These are phyloP conservation scores for Xestia ashworthii DNA, from an alignment of 2,888 invertebrate species.

Conservation along the genomic window DNA sequence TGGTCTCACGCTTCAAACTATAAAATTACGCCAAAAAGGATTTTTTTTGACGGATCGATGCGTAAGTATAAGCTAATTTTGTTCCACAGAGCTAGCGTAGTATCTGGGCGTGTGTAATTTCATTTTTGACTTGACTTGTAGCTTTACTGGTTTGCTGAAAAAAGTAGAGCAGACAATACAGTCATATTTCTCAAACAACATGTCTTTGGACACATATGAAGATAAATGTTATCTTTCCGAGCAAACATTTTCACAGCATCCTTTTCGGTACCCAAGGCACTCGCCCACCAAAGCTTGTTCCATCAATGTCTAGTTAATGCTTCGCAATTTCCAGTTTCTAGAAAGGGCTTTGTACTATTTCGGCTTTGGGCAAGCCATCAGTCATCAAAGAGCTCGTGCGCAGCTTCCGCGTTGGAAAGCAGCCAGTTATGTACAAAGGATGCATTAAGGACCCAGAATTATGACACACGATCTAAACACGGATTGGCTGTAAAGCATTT, in stretches of 20 bases:
- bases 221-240: not conserved
- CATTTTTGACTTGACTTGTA: conserved; percentile 35
- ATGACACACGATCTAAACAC: conserved; percentile 77
- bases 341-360: conserved; percentile 73
- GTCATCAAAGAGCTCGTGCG: conserved; percentile 68
- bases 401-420: conserved; percentile 84
- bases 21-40: not conserved
- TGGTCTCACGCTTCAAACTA: not conserved
- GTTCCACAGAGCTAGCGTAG: not conserved
- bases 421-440: conserved; percentile 85
- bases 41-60: not conserved
- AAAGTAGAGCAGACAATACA: conserved; percentile 43
- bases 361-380: conserved; percentile 71
- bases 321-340: conserved; percentile 47
- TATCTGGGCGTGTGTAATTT: not conserved
- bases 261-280: not conserved
- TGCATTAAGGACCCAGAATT: conserved; percentile 77
- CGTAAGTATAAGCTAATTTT: not conserved
- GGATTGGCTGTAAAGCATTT: conserved; percentile 54
- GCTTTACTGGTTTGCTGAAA: conserved; percentile 37
- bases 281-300: conserved; percentile 38
- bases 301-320: conserved; percentile 48
- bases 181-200: conserved; percentile 29
- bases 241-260: not conserved
- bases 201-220: not conserved